Evolutionary conservation across 2,113 vertebrate species (phyloP).

Genomic region (Engystomops pustulosus): DNA sequence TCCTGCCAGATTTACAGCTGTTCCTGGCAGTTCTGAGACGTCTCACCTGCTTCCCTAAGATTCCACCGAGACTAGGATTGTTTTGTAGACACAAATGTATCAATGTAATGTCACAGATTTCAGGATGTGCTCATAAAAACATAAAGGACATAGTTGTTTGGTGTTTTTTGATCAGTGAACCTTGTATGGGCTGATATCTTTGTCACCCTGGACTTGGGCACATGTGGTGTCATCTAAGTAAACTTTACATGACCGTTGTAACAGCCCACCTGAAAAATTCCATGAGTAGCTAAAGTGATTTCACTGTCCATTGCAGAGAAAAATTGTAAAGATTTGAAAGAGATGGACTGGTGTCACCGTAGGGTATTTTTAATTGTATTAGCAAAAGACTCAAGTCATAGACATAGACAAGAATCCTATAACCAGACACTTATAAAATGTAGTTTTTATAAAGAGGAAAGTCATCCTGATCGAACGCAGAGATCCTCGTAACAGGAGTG

Average conservation of each 20-base stretch:
- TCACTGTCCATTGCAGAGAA: too few relatives aligned
- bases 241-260: background rate
- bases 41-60: background rate
- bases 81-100: background rate
- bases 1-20: conserved; percentile 20
- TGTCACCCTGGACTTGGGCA: background rate
- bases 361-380: too few relatives aligned
- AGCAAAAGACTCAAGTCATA: too few relatives aligned
- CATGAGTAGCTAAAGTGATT: background rate
- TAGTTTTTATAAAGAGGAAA: too few relatives aligned
- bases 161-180: background rate
- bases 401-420: too few relatives aligned
- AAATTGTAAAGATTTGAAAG: too few relatives aligned
- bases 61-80: background rate
- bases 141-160: background rate
- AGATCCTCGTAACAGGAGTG: too few relatives aligned
- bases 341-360: too few relatives aligned
- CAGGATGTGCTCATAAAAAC: background rate
- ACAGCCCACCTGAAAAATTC: background rate
- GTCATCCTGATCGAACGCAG: too few relatives aligned
- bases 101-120: background rate
- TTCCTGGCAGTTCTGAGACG: background rate
- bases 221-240: background rate
- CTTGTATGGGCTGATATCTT: background rate
- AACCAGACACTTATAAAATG: too few relatives aligned